phyloP scores from a whole-genome alignment of 1,140 invertebrate species.

The Calycopis cecrops region DNA sequence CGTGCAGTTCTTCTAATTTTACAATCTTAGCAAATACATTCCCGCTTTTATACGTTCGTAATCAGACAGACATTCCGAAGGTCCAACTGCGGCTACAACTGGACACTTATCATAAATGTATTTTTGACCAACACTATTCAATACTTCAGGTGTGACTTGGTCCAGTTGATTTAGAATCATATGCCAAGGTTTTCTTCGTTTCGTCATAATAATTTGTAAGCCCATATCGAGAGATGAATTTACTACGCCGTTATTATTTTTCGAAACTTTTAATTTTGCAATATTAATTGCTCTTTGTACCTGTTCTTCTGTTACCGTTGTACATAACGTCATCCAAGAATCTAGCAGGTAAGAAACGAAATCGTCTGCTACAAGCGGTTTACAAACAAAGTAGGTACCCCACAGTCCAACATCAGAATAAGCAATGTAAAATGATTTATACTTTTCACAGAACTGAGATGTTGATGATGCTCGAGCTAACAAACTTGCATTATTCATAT shows the following conservation, averaged over 20 bases:
- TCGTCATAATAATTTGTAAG: constrained; percentile 84
- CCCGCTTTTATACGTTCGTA: constrained; percentile 79
- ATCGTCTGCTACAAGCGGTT: constrained; percentile 43
- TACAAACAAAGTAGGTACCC: constrained; percentile 63
- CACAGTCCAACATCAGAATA: constrained; percentile 64
- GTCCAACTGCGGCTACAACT: constrained; percentile 82
- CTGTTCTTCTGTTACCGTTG: constrained; percentile 38
- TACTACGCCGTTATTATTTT: constrained; percentile 84
- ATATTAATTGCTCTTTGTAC: constrained; percentile 48
- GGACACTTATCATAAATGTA: constrained; percentile 85
- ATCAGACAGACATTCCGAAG: constrained; percentile 80
- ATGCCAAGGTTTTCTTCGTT: constrained; percentile 78
- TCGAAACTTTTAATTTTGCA: constrained; percentile 70
- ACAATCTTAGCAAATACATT: constrained; percentile 79
- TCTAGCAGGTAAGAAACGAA: constrained; percentile 49
- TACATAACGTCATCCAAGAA: constrained; percentile 61
- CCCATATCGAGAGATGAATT: constrained; percentile 89
- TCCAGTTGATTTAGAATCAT: constrained; percentile 82
- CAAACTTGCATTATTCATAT: constrained; percentile 36
- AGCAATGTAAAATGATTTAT: constrained; percentile 64
- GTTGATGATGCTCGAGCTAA: constrained; percentile 48
- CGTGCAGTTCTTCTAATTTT: constrained; percentile 11
- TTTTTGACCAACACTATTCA: constrained; percentile 77
- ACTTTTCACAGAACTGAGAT: constrained; percentile 45
- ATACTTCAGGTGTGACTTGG: constrained; percentile 73